A percentile compares a stretch with the other conserved stretches of the same genome.
These are phyloP conservation scores for Muntiacus reevesi DNA, from an alignment of 2,113 vertebrate species.

Conservation along the genomic window DNA sequence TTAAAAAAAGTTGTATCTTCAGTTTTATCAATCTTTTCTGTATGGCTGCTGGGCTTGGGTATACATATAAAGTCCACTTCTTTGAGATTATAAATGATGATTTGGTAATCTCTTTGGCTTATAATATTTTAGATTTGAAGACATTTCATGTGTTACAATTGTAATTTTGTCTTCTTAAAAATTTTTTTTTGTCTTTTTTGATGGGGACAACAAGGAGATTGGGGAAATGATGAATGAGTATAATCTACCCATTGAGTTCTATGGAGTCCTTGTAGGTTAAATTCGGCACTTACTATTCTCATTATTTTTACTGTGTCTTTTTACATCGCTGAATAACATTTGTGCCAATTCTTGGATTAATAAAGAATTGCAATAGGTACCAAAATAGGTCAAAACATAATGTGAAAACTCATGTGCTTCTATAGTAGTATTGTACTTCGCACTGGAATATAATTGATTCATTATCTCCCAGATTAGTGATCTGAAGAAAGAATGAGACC, in stretches of 20 bases:
- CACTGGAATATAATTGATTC: not conserved
- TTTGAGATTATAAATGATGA: conserved; percentile 14
- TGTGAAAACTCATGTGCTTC: not conserved
- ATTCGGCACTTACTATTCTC: not conserved
- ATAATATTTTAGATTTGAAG: conserved; percentile 4
- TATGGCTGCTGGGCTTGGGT: not conserved
- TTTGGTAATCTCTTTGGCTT: not conserved
- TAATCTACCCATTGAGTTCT: not conserved
- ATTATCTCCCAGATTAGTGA: not conserved
- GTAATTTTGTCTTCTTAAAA: not conserved
- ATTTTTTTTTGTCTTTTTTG: not conserved
- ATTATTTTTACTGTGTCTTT: not conserved
- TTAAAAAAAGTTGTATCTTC: not conserved
- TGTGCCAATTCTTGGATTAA: not conserved
- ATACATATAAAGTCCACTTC: not conserved
- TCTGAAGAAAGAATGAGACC: not conserved
- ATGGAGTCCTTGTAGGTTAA: not conserved
- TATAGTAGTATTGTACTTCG: not conserved
- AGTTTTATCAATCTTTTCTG: not conserved
- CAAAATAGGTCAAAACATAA: not conserved
- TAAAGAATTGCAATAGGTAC: not conserved
- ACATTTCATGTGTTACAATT: not conserved
- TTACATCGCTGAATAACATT: not conserved
- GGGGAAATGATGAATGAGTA: not conserved
- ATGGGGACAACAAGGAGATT: not conserved